These are phyloP conservation scores for Sebastiscus albofasciatus DNA, from an alignment of 2,797 vertebrate species.

Conservation along the genomic window DNA sequence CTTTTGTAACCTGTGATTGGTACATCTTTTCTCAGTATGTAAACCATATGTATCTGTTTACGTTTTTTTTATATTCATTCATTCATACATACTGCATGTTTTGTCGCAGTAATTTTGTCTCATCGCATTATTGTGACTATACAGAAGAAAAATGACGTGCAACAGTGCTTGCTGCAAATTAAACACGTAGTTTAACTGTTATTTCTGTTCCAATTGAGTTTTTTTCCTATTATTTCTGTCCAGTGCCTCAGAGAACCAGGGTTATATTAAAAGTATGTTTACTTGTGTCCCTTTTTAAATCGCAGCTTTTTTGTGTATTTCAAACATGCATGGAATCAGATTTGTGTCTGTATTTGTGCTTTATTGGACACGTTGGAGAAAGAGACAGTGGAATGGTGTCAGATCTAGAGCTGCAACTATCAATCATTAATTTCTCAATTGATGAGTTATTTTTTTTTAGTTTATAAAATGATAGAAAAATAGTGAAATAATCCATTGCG, in stretches of 20 bases:
- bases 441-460: not conserved
- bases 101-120: conserved; percentile 41
- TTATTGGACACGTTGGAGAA: not conserved
- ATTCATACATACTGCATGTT: conserved; percentile 65
- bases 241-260: not conserved
- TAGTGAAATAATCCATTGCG: not conserved
- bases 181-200: conserved; percentile 63
- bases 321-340: not conserved
- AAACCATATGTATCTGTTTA: conserved; percentile 75
- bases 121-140: conserved; percentile 50
- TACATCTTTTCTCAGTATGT: conserved; percentile 71
- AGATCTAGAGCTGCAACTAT: not conserved
- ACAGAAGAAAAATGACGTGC: conserved; percentile 58
- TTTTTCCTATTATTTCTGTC: no score
- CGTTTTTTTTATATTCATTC: conserved; percentile 68
- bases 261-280: not conserved
- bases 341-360: not conserved
- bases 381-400: not conserved
- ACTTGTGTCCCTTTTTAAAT: not conserved
- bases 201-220: conserved; percentile 19
- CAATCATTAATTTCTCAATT: not conserved
- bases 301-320: not conserved
- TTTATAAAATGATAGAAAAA: not conserved
- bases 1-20: conserved; percentile 59
- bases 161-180: conserved; percentile 76